These are phyloP conservation scores for Amblyopsis rosae DNA, from an alignment of 2,113 vertebrate genomes.

Conservation along the genomic window DNA sequence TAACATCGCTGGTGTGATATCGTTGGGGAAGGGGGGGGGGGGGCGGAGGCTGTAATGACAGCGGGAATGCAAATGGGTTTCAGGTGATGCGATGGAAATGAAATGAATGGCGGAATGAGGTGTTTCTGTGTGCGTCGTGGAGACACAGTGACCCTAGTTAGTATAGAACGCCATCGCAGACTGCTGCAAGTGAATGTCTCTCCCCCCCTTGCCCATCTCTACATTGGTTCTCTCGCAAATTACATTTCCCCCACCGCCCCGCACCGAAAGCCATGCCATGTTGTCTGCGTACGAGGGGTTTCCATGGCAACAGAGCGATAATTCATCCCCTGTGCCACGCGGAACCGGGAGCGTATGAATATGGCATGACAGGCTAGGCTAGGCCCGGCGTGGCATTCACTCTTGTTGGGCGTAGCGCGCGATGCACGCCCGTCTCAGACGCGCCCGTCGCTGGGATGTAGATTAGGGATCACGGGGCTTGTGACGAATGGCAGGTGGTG, in stretches of 20 bases:
- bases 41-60: constrained; percentile 49
- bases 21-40: constrained; percentile 63
- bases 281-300: constrained; percentile 64
- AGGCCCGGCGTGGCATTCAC: constrained; percentile 29
- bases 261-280: constrained; percentile 31
- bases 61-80: constrained; percentile 63
- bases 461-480: constrained; percentile 1
- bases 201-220: constrained; percentile 8
- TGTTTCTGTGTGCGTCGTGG: constrained; percentile 57
- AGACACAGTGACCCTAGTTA: constrained; percentile 66
- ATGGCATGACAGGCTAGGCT: constrained; percentile 51
- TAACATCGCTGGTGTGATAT: constrained; percentile 56
- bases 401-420: constrained; percentile 9
- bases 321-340: constrained; percentile 59
- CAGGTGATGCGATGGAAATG: constrained; percentile 63
- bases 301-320: constrained; percentile 70
- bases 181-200: constrained; percentile 40
- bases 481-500: constrained; percentile 12
- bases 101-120: constrained; percentile 63
- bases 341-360: constrained; percentile 59
- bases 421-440: too few species aligned
- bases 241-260: constrained; percentile 1
- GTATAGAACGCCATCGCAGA: constrained; percentile 53
- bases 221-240: not conserved
- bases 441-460: not conserved